Evolutionary conservation across 1,140 invertebrate species (phyloP).

Genomic region (Leptinotarsa undecemlineata): DNA sequence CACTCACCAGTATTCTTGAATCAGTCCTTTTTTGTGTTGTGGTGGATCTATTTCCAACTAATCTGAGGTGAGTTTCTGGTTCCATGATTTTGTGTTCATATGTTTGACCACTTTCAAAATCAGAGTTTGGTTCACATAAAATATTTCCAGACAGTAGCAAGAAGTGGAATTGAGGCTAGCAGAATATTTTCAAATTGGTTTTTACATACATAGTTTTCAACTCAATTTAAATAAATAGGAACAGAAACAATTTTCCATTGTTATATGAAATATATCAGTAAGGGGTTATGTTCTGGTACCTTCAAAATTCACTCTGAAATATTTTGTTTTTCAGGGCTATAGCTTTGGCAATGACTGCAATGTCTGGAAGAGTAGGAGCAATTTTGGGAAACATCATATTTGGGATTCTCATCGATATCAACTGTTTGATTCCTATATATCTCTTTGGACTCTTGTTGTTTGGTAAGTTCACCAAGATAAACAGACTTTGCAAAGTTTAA

Average conservation of each 20-base stretch:
- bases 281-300: too few species aligned
- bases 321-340: conserved; percentile 55
- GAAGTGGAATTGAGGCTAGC: too few species aligned
- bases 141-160: too few species aligned
- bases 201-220: conserved; percentile 21
- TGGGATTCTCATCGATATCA: conserved; percentile 60
- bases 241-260: too few species aligned
- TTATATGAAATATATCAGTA: too few species aligned
- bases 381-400: conserved; percentile 63
- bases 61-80: conserved; percentile 46
- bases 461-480: conserved; percentile 49
- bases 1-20: conserved; percentile 62
- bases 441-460: conserved; percentile 61
- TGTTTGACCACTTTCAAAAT: too few species aligned
- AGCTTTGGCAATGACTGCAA: conserved; percentile 62
- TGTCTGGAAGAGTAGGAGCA: conserved; percentile 60
- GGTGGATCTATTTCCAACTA: conserved; percentile 61
- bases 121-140: too few species aligned
- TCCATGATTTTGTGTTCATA: too few species aligned
- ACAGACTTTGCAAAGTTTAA: conserved; percentile 48
- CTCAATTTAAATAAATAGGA: background rate
- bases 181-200: background rate
- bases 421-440: conserved; percentile 61
- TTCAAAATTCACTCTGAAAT: too few species aligned
- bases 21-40: conserved; percentile 64